Evolutionary conservation across 2,797 vertebrate genomes (phyloP).

Genomic region (Hemitrygon akajei): DNA sequence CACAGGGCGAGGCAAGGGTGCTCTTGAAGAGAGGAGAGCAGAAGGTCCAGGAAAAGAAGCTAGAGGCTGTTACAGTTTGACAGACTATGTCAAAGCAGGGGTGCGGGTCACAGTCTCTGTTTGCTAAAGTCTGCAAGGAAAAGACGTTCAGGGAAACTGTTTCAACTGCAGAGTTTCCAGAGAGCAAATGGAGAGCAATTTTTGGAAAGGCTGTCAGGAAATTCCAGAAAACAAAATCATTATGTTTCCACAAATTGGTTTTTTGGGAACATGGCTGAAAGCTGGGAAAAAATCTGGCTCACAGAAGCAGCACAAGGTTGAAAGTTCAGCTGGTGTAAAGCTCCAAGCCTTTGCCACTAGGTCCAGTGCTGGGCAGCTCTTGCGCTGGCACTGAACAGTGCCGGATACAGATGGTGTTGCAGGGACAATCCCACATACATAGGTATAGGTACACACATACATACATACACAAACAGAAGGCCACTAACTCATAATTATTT

Average conservation of each 20-base stretch:
- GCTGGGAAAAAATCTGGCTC: constrained; percentile 6
- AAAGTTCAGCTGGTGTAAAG: background rate
- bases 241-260: constrained; percentile 21
- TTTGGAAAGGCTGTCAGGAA: constrained; percentile 27
- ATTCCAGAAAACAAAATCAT: constrained; percentile 33
- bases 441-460: too few relatives aligned
- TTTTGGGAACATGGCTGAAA: constrained; percentile 27
- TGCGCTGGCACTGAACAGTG: too few relatives aligned
- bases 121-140: background rate
- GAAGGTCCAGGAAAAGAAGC: background rate
- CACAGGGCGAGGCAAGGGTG: background rate
- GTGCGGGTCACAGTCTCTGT: background rate
- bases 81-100: background rate
- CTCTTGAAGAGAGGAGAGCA: too few relatives aligned
- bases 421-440: too few relatives aligned
- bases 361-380: background rate
- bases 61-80: background rate
- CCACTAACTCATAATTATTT: background rate
- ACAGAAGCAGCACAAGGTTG: background rate
- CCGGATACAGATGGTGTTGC: too few relatives aligned
- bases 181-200: constrained; percentile 23
- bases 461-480: background rate
- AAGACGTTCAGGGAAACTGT: background rate
- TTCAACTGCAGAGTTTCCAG: constrained; percentile 19
- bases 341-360: background rate